phyloP scores from a whole-genome alignment of 2,888 invertebrate species.

The Julus scandinavius region DNA sequence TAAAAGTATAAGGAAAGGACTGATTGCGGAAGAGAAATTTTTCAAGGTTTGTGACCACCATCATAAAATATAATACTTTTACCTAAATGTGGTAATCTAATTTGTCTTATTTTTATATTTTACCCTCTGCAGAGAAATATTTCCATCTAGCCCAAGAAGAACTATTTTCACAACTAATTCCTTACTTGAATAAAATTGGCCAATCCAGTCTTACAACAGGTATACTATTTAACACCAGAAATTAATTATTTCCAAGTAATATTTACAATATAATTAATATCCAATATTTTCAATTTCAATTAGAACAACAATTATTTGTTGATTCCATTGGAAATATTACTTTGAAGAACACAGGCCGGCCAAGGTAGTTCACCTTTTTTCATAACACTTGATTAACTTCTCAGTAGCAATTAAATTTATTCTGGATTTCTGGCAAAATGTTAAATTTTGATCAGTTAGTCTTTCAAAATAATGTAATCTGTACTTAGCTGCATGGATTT shows the following conservation, averaged over 20 bases:
- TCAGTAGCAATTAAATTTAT: not conserved
- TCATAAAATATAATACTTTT: not conserved
- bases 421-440: not conserved
- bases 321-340: slow-evolving; percentile 4
- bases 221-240: not conserved
- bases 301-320: slow-evolving; percentile 22
- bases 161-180: slow-evolving; percentile 32
- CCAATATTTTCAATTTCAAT: not conserved
- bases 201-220: not conserved
- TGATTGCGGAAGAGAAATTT: not conserved
- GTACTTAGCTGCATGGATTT: not conserved
- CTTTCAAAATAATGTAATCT: not conserved
- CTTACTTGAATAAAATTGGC: slow-evolving; percentile 1
- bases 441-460: not conserved
- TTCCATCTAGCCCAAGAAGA: slow-evolving; percentile 24
- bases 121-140: not conserved
- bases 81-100: not conserved
- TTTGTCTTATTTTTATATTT: slow-evolving; percentile 22
- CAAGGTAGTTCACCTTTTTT: not conserved
- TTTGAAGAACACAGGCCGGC: not conserved
- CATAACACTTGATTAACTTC: too few species aligned
- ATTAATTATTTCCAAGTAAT: not conserved
- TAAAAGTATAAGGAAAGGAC: not conserved
- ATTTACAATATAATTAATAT: not conserved
- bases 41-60: not conserved